Evolutionary conservation across 2,797 vertebrate species (phyloP).

Genomic region (Labroides dimidiatus): DNA sequence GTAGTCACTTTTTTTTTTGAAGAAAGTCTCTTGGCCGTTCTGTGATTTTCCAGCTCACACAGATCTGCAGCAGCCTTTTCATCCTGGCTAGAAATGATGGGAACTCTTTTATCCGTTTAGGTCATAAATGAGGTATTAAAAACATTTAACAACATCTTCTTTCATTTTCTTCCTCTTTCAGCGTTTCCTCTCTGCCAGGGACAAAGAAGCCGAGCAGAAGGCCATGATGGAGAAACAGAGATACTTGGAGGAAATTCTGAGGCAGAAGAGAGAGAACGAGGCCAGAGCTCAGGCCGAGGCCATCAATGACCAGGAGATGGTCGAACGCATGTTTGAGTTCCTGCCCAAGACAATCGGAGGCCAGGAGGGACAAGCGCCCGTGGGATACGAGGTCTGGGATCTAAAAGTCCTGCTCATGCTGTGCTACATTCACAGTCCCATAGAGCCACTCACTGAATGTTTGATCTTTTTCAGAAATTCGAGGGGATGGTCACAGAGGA

Average conservation of each 20-base stretch:
- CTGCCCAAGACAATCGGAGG: conserved; percentile 86
- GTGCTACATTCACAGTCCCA: neutral
- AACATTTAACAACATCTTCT: no score
- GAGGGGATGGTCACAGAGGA: conserved; percentile 84
- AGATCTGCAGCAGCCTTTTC: no score
- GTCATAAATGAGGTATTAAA: no score
- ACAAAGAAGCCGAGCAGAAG: conserved; percentile 73
- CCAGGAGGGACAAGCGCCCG: conserved; percentile 87
- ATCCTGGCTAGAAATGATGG: no score
- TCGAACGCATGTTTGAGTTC: conserved; percentile 94
- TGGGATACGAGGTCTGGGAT: conserved; percentile 85
- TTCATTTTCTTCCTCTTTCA: conserved; percentile 62
- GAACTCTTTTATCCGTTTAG: no score
- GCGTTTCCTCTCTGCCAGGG: conserved; percentile 75
- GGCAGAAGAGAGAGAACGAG: conserved; percentile 73
- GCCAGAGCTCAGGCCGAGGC: conserved; percentile 64
- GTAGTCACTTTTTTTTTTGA: no score
- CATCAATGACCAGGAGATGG: conserved; percentile 89
- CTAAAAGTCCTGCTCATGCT: neutral
- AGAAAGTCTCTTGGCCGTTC: no score
- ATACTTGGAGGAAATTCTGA: conserved; percentile 80
- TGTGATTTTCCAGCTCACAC: no score
- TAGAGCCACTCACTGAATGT: neutral
- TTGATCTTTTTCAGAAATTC: conserved; percentile 81
- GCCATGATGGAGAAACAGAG: conserved; percentile 66